Conservation (phyloP, 2,888 invertebrate species). For the Poecilobothrus nobilitatus region DNA sequence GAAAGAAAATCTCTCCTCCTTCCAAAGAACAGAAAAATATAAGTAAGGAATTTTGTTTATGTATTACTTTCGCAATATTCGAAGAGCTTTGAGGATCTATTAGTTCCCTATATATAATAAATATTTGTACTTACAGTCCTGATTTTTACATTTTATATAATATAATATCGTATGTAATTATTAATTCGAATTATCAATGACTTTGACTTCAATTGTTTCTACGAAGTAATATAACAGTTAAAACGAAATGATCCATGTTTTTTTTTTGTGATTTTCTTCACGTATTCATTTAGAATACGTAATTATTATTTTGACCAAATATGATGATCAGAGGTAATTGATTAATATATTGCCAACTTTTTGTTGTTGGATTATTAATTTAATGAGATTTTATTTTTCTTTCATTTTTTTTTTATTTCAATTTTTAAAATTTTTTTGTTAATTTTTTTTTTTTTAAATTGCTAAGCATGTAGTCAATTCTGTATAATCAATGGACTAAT, state of each 20-base stretch:
- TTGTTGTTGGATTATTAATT: background rate
- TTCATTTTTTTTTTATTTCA: background rate
- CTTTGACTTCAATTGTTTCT: too few relatives aligned
- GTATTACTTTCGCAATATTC: too few relatives aligned
- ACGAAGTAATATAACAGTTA: background rate
- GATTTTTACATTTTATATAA: too few relatives aligned
- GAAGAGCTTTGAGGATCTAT: too few relatives aligned
- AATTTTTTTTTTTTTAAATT: background rate
- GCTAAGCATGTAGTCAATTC: too few relatives aligned
- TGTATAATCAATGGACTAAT: background rate
- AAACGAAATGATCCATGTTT: background rate
- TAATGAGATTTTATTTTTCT: background rate
- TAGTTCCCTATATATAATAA: too few relatives aligned
- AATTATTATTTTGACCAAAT: background rate
- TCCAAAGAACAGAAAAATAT: too few relatives aligned
- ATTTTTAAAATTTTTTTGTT: background rate
- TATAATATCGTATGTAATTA: too few relatives aligned
- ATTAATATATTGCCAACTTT: slow-evolving; percentile 1
- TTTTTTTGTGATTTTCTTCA: background rate
- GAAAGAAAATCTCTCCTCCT: too few relatives aligned
- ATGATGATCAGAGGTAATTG: background rate
- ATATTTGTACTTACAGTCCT: too few relatives aligned
- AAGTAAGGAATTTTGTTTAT: too few relatives aligned
- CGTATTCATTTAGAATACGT: background rate
- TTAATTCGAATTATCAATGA: too few relatives aligned